Evolutionary conservation across 2,888 invertebrate species (phyloP).

Genomic region (Synergus laeviventris): DNA sequence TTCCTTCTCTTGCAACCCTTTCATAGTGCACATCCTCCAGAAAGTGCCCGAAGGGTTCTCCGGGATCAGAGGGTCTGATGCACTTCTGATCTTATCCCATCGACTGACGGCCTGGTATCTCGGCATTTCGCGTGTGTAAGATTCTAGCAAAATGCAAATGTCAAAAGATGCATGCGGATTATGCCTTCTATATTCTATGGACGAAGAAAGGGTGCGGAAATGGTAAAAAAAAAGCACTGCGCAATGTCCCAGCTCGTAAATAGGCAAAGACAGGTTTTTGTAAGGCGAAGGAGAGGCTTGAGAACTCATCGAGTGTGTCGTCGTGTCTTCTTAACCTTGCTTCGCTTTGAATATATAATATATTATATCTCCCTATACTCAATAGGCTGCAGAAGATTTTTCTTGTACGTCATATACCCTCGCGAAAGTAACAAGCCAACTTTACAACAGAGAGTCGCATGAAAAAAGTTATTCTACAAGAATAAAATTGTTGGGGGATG

Average conservation of each 20-base stretch:
- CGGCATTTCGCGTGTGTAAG: conserved; percentile 17
- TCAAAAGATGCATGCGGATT: conserved; percentile 35
- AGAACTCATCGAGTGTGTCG: not conserved
- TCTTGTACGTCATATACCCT: not conserved
- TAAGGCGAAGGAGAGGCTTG: not conserved
- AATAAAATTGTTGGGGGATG: too few species aligned
- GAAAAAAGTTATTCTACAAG: not conserved
- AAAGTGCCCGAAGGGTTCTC: conserved; percentile 26
- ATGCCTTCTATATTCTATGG: conserved; percentile 16
- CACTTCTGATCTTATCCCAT: conserved; percentile 32
- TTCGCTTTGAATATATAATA: conserved; percentile 19
- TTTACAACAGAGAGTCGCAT: not conserved
- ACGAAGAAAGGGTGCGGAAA: not conserved
- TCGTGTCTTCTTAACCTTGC: conserved; percentile 17
- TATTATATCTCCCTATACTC: not conserved
- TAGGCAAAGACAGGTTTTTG: conserved; percentile 9
- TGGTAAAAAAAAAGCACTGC: not conserved
- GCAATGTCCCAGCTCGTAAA: conserved; percentile 19
- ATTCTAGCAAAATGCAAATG: conserved; percentile 36
- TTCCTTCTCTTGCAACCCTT: not conserved
- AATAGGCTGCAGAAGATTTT: not conserved
- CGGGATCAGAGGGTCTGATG: conserved; percentile 31
- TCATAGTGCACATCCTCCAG: conserved; percentile 5
- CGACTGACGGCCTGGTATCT: conserved; percentile 28
- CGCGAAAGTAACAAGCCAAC: not conserved